Percentiles rank a stretch among this genome's conserved stretches.
These are phyloP conservation scores for Rutpela maculata DNA, from an alignment of 2,888 invertebrate genomes.

Conservation along the genomic window DNA sequence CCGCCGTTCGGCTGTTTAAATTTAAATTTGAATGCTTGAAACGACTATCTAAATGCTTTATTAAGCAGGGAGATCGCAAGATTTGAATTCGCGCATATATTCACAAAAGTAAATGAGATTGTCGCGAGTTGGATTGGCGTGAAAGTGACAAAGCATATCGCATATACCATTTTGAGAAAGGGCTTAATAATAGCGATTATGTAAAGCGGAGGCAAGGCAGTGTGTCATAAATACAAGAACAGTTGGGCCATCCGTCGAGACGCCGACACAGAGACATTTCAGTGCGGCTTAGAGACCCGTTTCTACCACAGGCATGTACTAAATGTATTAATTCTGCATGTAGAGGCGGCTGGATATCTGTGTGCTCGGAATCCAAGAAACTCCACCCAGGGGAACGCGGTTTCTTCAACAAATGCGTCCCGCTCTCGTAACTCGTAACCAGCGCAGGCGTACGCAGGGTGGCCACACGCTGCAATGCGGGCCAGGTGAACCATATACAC, in stretches of 20 bases:
- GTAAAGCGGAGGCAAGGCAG: slow-evolving; percentile 41
- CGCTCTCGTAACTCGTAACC: slow-evolving; percentile 54
- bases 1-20: background rate
- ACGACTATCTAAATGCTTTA: slow-evolving; percentile 10
- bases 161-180: slow-evolving; percentile 49
- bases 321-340: slow-evolving; percentile 68
- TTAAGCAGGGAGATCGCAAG: slow-evolving; percentile 8
- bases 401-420: slow-evolving; percentile 67
- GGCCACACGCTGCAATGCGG: slow-evolving; percentile 68
- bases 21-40: slow-evolving; percentile 10
- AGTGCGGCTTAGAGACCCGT: slow-evolving; percentile 6
- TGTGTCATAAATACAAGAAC: slow-evolving; percentile 24
- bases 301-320: slow-evolving; percentile 54
- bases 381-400: slow-evolving; percentile 67
- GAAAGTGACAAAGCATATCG: slow-evolving; percentile 43
- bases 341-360: slow-evolving; percentile 63
- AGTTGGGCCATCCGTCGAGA: slow-evolving; percentile 7
- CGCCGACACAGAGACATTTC: slow-evolving; percentile 7
- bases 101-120: slow-evolving; percentile 14
- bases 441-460: slow-evolving; percentile 64
- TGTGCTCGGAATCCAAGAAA: slow-evolving; percentile 68
- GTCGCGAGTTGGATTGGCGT: slow-evolving; percentile 16
- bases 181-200: slow-evolving; percentile 48
- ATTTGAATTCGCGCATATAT: background rate
- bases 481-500: slow-evolving; percentile 66